Evolutionary conservation across 2,888 invertebrate genomes (phyloP).

Genomic region (Cylloceria caligata): DNA sequence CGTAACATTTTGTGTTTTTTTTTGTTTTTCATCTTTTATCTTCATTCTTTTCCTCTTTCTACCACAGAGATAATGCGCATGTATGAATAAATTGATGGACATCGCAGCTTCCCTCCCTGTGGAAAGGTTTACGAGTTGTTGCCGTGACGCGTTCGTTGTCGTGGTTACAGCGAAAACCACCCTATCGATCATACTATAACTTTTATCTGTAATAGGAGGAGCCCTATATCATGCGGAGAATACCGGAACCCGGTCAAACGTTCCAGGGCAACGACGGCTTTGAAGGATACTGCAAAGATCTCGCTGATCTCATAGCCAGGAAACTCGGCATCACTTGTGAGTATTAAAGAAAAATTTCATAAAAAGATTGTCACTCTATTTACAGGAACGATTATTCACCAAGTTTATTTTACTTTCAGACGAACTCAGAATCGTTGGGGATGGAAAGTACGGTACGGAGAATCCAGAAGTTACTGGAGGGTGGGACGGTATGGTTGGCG

Average conservation of each 20-base stretch:
- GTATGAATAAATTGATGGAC: conserved; percentile 61
- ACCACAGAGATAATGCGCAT: conserved; percentile 37
- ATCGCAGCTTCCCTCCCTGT: conserved; percentile 35
- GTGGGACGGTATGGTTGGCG: conserved; percentile 96
- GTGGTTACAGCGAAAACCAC: conserved; percentile 9
- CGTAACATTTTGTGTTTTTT: neutral
- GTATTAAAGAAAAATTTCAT: conserved; percentile 79
- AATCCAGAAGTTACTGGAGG: conserved; percentile 90
- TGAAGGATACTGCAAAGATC: conserved; percentile 97
- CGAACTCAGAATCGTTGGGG: conserved; percentile 93
- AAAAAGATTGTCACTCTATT: neutral
- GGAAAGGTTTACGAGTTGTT: conserved; percentile 49
- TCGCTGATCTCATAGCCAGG: conserved; percentile 93
- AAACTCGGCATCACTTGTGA: conserved; percentile 94
- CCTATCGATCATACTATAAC: conserved; percentile 59
- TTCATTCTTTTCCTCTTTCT: conserved; percentile 25
- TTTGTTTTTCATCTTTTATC: conserved; percentile 1
- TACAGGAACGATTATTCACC: neutral
- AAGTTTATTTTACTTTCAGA: conserved; percentile 86
- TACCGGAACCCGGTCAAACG: conserved; percentile 88
- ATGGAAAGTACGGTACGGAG: conserved; percentile 93
- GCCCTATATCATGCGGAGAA: conserved; percentile 93
- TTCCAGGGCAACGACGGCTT: conserved; percentile 91
- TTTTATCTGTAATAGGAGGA: conserved; percentile 88
- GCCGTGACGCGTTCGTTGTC: conserved; percentile 17